Conservation (phyloP, 2,113 vertebrate species). For the Nannospalax galili region DNA sequence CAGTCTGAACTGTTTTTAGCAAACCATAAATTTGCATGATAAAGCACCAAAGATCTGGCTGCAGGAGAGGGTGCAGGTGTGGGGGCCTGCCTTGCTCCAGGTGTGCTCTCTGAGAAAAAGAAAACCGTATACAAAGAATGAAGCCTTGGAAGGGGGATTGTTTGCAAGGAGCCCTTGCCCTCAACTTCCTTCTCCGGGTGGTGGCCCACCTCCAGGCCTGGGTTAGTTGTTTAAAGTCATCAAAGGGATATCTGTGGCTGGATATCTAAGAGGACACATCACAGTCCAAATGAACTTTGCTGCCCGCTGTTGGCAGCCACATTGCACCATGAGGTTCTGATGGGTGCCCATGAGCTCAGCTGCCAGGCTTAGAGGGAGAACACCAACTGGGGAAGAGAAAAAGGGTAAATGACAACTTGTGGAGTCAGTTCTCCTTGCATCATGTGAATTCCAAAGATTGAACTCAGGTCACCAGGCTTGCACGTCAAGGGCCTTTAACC, state of each 20-base stretch:
- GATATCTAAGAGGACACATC: background rate
- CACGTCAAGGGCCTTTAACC: too few relatives aligned
- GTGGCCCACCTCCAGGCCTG: background rate
- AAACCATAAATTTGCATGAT: accelerated
- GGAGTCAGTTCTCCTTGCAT: too few relatives aligned
- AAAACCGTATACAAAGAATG: background rate
- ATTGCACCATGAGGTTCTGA: background rate
- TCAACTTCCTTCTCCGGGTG: background rate
- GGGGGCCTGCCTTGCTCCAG: background rate
- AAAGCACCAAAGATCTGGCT: accelerated
- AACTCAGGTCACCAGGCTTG: too few relatives aligned
- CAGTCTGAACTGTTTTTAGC: background rate
- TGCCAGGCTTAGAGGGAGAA: background rate
- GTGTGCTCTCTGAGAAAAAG: background rate
- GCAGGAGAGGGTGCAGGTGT: background rate
- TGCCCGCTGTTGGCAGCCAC: background rate
- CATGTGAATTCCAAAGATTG: too few relatives aligned
- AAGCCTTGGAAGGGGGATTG: background rate
- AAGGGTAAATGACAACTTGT: too few relatives aligned
- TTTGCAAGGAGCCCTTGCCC: background rate
- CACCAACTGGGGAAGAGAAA: too few relatives aligned
- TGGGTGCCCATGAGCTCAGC: background rate
- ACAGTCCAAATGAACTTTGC: background rate
- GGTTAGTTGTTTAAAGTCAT: background rate
- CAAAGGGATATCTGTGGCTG: too few relatives aligned